Base-by-base conservation (phyloP, 2,797 vertebrate genomes). In the Perodicticus potto region DNA sequence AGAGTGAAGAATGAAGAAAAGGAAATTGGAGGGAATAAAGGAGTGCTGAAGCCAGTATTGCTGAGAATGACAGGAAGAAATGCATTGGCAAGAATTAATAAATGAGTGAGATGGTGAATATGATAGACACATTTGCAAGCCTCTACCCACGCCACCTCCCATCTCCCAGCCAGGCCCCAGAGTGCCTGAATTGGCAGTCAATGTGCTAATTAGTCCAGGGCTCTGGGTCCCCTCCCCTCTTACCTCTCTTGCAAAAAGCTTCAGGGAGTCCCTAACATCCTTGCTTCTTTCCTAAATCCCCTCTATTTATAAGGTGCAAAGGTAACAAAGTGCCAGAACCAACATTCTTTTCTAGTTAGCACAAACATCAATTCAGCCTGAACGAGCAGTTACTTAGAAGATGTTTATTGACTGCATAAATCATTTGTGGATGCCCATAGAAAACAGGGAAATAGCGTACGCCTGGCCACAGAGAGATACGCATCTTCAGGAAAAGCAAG, bases 331-430 rank as follows among this genome's bases (percentile, higher is more conserved):
- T 55, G 20, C 34, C 73, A 87, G 81, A 96, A 81, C 81, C 88
- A 96, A 81, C 70, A 80, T 93, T 94, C 86, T 87, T 92, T 94
- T 96, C 74, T 85, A 78, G 34, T 73, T 61, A 82, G 72, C 37
- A 85, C 76, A 93, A 77, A 91, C 70, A 78, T 78, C 63, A 40
- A 34, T 89, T 91, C 69, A 82, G 20, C 13, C 23, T 4, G 20
- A 81, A 77, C 74, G 63, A 76, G 20, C 25, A 76, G 74, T 70
- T 69, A 45, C 63, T 97, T 95, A 34, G 29, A 87, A 93, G 53
- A 87, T 72, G 57, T 67, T 78, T 89, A 86, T 34, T 69, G 89
- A 76, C 81, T 53, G 20, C 84, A 89, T 72, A 78, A 89, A 55
- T 81, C 72, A 86, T 86, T 37, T 77, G 69, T 16, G 14, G 59